phyloP scores from a whole-genome alignment of 2,797 vertebrate species.

The Ibycter americanus region DNA sequence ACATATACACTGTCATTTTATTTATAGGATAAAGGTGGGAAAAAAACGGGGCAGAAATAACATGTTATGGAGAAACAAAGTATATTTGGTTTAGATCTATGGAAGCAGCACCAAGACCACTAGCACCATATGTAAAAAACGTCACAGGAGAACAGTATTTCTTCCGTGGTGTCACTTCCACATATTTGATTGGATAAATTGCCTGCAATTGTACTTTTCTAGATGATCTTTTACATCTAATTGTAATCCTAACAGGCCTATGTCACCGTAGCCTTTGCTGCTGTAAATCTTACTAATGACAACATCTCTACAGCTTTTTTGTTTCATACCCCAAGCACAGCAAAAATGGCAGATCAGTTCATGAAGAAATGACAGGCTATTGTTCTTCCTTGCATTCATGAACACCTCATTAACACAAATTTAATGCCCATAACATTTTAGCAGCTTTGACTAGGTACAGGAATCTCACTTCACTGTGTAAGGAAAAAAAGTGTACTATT shows the following conservation, averaged over 20 bases:
- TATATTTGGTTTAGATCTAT: not conserved
- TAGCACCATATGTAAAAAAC: not conserved
- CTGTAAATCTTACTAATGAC: slow-evolving; percentile 63
- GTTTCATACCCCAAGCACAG: slow-evolving; percentile 59
- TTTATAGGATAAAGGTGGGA: not conserved
- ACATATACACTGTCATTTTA: not conserved
- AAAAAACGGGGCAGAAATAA: not conserved
- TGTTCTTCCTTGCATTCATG: slow-evolving; percentile 66
- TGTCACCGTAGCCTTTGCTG: slow-evolving; percentile 32
- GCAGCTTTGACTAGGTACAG: slow-evolving; percentile 1
- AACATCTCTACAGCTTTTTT: slow-evolving; percentile 45
- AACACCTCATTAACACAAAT: slow-evolving; percentile 66
- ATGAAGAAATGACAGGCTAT: slow-evolving; percentile 68
- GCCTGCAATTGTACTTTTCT: not conserved
- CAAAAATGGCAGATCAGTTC: slow-evolving; percentile 69
- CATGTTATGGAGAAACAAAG: not conserved
- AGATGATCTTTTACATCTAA: slow-evolving; percentile 45
- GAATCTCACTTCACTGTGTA: not conserved
- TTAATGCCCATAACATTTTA: slow-evolving; percentile 52
- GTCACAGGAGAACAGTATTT: not conserved
- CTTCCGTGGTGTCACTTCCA: not conserved
- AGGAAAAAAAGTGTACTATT: not conserved
- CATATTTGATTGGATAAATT: slow-evolving; percentile 36
- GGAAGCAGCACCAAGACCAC: not conserved
- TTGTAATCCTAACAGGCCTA: slow-evolving; percentile 51